Evolutionary conservation across 2,113 vertebrate genomes (phyloP).

Genomic region (Parus major): DNA sequence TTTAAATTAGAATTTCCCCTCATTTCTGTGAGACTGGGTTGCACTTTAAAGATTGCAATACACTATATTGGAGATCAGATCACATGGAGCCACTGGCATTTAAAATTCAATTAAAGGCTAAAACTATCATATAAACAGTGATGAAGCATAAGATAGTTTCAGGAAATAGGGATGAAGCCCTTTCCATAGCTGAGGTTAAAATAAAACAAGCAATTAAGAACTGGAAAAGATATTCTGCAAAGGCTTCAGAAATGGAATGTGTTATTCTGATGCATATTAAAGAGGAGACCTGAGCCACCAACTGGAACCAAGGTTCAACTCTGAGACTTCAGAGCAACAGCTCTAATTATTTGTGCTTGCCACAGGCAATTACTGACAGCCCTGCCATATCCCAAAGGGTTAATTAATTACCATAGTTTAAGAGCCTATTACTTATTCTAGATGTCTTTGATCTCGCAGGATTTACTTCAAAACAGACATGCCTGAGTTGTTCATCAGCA

Average conservation of each 20-base stretch:
- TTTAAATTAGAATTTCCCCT: neutral
- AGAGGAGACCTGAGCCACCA: neutral
- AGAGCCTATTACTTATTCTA: neutral
- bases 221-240: neutral
- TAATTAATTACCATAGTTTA: neutral
- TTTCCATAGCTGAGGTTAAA: neutral
- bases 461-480: neutral
- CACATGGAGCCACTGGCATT: neutral
- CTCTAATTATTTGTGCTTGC: neutral
- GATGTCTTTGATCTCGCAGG: neutral
- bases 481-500: neutral
- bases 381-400: neutral
- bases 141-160: neutral
- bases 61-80: neutral
- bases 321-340: neutral
- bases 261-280: neutral
- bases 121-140: neutral
- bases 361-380: neutral
- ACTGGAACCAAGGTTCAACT: neutral
- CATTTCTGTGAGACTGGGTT: neutral
- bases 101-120: conserved; percentile 10
- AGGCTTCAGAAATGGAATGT: neutral
- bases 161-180: neutral
- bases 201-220: neutral
- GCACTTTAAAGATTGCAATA: neutral